These are phyloP conservation scores for Furcifer pardalis DNA, from an alignment of 2,797 vertebrate species.

Conservation along the genomic window DNA sequence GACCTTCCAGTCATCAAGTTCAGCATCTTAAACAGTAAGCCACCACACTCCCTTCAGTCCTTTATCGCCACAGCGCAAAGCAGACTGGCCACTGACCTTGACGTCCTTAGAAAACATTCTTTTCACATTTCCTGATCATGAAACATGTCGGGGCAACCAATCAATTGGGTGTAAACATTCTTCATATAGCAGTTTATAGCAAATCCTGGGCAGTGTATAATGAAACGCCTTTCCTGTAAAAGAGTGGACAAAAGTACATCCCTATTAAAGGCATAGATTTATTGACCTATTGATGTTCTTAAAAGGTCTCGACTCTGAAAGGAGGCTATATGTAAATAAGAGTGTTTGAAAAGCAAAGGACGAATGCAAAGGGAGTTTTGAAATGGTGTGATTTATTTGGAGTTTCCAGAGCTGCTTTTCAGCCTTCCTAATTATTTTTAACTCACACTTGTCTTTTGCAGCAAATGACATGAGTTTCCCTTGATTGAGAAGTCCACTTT, in stretches of 20 bases:
- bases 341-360: conserved; percentile 65
- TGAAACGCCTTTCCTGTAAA: conserved; percentile 58
- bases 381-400: conserved; percentile 48
- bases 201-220: conserved; percentile 57
- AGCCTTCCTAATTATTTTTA: conserved; percentile 44
- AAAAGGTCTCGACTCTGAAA: conserved; percentile 72
- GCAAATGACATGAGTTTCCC: neutral
- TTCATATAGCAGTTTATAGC: conserved; percentile 61
- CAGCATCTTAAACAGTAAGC: too few relatives aligned
- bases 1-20: too few relatives aligned
- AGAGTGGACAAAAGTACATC: conserved; percentile 65
- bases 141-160: conserved; percentile 56
- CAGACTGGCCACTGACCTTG: conserved; percentile 42
- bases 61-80: conserved; percentile 36
- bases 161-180: conserved; percentile 66
- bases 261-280: conserved; percentile 74
- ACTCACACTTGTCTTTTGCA: neutral
- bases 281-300: conserved; percentile 70
- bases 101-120: conserved; percentile 50
- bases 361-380: conserved; percentile 49
- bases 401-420: conserved; percentile 26
- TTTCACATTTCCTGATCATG: conserved; percentile 62
- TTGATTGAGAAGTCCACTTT: neutral
- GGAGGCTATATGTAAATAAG: conserved; percentile 73
- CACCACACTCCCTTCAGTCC: too few relatives aligned